Base-by-base conservation (phyloP, 2,888 invertebrate genomes). In the Eudasyphora cyanicolor region DNA sequence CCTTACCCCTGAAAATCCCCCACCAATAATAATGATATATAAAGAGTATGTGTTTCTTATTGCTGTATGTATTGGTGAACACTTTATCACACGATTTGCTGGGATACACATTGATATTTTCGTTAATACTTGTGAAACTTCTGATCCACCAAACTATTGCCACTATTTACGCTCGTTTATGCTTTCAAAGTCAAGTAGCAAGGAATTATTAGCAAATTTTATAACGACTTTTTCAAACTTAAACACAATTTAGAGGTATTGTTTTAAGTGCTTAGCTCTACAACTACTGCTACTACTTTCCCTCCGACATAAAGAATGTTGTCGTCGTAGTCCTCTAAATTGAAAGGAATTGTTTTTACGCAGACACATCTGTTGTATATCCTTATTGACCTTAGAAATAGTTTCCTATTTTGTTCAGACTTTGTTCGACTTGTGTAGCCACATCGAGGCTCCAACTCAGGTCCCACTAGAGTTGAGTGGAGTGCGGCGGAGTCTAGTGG, bases 361-460 rank as follows among this genome's bases (percentile, higher is more conserved):
- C 51, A 81, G 64, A 57, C 70, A 80, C 82, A 85, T 57, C 71
- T 85, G 83, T 77, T 81, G 62, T 32, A 29, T 29, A 57, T 78
- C 38, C 75, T 45, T 78, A 78, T 67, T 84, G 84, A 81, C 84
- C 84, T 79, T 79, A 69, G 69, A 51, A 79, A 67, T 60, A 76
- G 71, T 67, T 38, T 42, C 32, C n/a, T n/a, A 38, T 38, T 35
- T 49, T 71, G 45, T 73, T 69, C n/a, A 67, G 42, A 67, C 42
- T 38, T 67, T 42, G 12, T 35, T 12, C 35, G 14, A 35, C 24
- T 60, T 60, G 14, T 14, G 17, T 67, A 42, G 10, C 42, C 12
- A 2, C 64, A 27, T 10, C 27, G 57, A 10, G 6, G 10, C 3
- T 45, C 3, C 24, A 10, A 24, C 24, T n/a, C n/a, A n/a, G 27